Conservation (phyloP, 2,888 invertebrate species). For the Agrilus biguttatus region DNA sequence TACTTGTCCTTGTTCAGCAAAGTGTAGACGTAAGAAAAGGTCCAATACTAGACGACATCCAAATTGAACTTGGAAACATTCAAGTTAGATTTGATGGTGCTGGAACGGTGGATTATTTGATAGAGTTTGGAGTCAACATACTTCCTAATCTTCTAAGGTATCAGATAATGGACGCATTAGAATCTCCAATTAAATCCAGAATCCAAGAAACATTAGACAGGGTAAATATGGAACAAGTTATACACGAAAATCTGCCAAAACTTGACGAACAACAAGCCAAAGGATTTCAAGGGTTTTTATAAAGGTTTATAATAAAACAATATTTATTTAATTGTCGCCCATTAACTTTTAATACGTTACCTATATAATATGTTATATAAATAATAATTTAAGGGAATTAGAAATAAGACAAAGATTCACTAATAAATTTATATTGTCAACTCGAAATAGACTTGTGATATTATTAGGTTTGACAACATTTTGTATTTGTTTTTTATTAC, state of each 20-base stretch:
- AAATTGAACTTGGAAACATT: constrained; percentile 71
- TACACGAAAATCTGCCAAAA: constrained; percentile 53
- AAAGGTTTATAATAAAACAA: too few species aligned
- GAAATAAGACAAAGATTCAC: too few species aligned
- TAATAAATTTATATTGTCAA: too few species aligned
- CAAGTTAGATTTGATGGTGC: constrained; percentile 73
- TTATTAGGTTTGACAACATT: too few species aligned
- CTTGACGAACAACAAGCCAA: constrained; percentile 43
- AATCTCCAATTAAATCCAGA: constrained; percentile 58
- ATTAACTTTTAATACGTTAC: too few species aligned
- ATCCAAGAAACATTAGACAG: constrained; percentile 60
- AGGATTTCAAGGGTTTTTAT: constrained; percentile 22
- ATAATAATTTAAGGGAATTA: too few species aligned
- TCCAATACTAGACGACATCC: constrained; percentile 56
- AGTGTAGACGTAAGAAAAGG: constrained; percentile 50
- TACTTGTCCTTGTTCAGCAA: not conserved
- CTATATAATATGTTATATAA: too few species aligned
- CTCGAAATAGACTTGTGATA: too few species aligned
- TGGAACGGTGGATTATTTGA: constrained; percentile 70
- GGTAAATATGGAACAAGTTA: constrained; percentile 58
- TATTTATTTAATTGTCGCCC: too few species aligned
- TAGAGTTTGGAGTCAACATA: constrained; percentile 69
- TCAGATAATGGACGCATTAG: constrained; percentile 75
- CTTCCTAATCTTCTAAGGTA: constrained; percentile 73
- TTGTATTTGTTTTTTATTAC: too few species aligned